These are phyloP conservation scores for Lutjanus argentimaculatus DNA, from an alignment of 2,797 vertebrate genomes.

Conservation along the genomic window DNA sequence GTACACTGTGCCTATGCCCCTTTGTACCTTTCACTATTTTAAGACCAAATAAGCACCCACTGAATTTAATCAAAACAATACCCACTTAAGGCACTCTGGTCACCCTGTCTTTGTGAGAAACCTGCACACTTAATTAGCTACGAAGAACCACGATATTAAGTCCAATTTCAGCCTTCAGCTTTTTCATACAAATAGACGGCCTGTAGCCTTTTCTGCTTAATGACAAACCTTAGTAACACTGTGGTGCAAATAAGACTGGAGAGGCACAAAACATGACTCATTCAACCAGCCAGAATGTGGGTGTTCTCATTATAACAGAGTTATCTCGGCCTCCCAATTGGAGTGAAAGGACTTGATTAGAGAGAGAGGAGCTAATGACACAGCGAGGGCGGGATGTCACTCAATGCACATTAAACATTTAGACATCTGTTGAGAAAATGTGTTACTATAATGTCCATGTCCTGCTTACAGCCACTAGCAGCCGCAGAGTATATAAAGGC, in stretches of 20 bases:
- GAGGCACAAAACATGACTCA: constrained; percentile 72
- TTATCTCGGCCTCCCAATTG: constrained; percentile 73
- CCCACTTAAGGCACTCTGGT: constrained; percentile 40
- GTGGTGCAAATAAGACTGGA: constrained; percentile 61
- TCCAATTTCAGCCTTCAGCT: constrained; percentile 52
- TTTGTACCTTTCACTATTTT: constrained; percentile 15
- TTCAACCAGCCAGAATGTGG: constrained; percentile 67
- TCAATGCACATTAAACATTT: constrained; percentile 84
- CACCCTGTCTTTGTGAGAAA: constrained; percentile 40
- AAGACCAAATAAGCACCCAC: constrained; percentile 33
- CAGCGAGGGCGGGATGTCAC: constrained; percentile 74
- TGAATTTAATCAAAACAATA: constrained; percentile 61
- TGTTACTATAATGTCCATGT: constrained; percentile 67
- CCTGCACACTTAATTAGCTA: constrained; percentile 63
- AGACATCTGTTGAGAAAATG: constrained; percentile 77
- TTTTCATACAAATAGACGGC: constrained; percentile 54
- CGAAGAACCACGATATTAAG: constrained; percentile 42
- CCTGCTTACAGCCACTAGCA: constrained; percentile 60
- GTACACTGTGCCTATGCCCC: background rate
- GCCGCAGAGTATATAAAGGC: constrained; percentile 44
- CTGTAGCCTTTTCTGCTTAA: constrained; percentile 52
- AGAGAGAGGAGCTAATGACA: constrained; percentile 78
- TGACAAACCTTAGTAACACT: constrained; percentile 68
- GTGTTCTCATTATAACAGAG: constrained; percentile 79
- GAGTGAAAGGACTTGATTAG: constrained; percentile 79